Evolutionary conservation across 2,113 vertebrate species (phyloP).

Genomic region (Uria lomvia): DNA sequence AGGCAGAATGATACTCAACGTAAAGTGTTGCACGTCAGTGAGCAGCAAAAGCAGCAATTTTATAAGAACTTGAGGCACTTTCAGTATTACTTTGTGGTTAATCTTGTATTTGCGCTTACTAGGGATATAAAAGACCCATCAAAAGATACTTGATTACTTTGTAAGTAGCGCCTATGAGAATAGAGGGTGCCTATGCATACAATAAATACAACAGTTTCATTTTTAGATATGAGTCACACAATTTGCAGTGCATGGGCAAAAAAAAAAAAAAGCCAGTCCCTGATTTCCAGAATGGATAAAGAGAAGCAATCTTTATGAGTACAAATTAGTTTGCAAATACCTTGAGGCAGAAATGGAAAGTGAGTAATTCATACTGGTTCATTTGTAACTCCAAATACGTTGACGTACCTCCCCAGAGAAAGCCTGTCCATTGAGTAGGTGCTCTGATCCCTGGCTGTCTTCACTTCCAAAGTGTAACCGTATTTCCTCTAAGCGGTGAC

Average conservation of each 20-base stretch:
- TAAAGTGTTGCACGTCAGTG: not conserved
- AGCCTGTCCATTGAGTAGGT: constrained; percentile 95
- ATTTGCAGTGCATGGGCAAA: no score
- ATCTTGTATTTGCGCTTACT: not conserved
- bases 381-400: accelerated
- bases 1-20: not conserved
- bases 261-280: not conserved
- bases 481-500: constrained; percentile 95
- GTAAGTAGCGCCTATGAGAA: not conserved
- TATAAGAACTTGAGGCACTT: not conserved
- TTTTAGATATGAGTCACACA: not conserved
- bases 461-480: constrained; percentile 97
- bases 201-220: not conserved
- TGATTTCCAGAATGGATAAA: not conserved
- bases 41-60: not conserved
- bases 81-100: not conserved
- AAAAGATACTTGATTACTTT: not conserved
- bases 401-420: constrained; percentile 94
- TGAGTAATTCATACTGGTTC: not conserved
- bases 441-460: constrained; percentile 95
- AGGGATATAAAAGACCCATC: not conserved
- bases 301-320: not conserved
- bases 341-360: not conserved
- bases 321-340: not conserved
- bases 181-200: not conserved